These are phyloP conservation scores for Hyppa rectilinea DNA, from an alignment of 2,888 invertebrate genomes.

Conservation along the genomic window DNA sequence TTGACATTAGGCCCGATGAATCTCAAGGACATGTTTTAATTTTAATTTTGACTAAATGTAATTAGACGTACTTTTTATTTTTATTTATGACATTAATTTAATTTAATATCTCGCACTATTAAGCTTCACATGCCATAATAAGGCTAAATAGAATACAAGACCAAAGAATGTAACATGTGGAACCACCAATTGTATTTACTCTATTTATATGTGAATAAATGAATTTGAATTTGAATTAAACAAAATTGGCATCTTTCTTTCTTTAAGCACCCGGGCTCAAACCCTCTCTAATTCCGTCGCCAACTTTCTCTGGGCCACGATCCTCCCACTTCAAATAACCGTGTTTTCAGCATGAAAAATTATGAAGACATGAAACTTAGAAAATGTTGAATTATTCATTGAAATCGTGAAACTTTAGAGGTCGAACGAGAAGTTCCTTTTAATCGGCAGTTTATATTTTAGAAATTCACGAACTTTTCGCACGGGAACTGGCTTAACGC, in stretches of 20 bases:
- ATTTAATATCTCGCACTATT: too few relatives aligned
- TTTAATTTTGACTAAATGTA: too few relatives aligned
- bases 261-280: constrained; percentile 18
- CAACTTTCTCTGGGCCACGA: constrained; percentile 14
- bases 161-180: too few relatives aligned
- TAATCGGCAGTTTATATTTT: constrained; percentile 39
- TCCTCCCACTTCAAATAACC: constrained; percentile 38
- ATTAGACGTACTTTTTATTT: too few relatives aligned
- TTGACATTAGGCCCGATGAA: too few relatives aligned
- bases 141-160: too few relatives aligned
- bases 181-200: too few relatives aligned
- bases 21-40: too few relatives aligned
- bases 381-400: constrained; percentile 65
- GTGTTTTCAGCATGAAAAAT: constrained; percentile 53
- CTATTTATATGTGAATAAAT: too few relatives aligned
- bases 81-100: too few relatives aligned
- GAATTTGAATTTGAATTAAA: too few relatives aligned
- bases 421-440: constrained; percentile 53
- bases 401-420: constrained; percentile 54
- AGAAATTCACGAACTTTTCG: constrained; percentile 37
- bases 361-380: constrained; percentile 54
- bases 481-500: constrained; percentile 15
- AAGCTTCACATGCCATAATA: too few relatives aligned
- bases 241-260: constrained; percentile 31
- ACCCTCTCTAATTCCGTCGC: constrained; percentile 10